Percentiles rank a stretch among this genome's conserved stretches.
Evolutionary conservation across 2,888 invertebrate genomes (phyloP).

Genomic region (Teleiodes luculella): DNA sequence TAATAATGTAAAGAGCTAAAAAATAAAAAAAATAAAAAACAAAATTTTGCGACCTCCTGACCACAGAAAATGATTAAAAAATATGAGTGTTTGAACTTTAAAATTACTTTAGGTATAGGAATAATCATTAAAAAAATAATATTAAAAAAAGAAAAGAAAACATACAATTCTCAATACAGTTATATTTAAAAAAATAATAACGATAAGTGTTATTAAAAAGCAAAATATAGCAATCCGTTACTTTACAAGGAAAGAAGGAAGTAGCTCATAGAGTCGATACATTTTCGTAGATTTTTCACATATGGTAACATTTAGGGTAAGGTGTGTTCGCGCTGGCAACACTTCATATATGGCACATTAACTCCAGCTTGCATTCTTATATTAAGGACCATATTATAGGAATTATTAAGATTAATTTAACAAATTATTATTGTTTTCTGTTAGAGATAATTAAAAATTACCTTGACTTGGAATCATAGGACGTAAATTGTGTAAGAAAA

Average conservation of each 20-base stretch:
- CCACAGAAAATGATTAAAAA: conserved; percentile 1
- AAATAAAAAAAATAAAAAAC: not conserved
- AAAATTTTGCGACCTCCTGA: conserved; percentile 10
- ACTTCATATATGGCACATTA: conserved; percentile 72
- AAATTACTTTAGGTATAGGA: conserved; percentile 27
- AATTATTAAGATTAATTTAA: conserved; percentile 31
- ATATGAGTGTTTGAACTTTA: not conserved
- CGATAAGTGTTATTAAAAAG: conserved; percentile 61
- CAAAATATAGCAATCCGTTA: conserved; percentile 64
- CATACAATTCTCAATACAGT: conserved; percentile 50
- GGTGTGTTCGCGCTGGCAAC: conserved; percentile 74
- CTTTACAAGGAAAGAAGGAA: conserved; percentile 62
- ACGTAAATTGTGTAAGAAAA: not conserved
- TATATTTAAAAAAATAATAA: conserved; percentile 63
- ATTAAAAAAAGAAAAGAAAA: conserved; percentile 51
- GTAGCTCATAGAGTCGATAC: conserved; percentile 33
- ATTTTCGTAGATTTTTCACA: conserved; percentile 38
- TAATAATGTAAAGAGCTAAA: not conserved
- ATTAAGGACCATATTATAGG: conserved; percentile 68
- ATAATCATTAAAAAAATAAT: conserved; percentile 42
- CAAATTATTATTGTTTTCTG: conserved; percentile 31
- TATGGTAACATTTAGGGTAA: conserved; percentile 71
- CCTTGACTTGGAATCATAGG: not conserved
- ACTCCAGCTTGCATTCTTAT: conserved; percentile 62
- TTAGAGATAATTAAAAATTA: conserved; percentile 2